Evolutionary conservation across 2,113 vertebrate species (phyloP), one percentile per base, ranked within the genome.

Genomic region (Clarias batrachus): DNA sequence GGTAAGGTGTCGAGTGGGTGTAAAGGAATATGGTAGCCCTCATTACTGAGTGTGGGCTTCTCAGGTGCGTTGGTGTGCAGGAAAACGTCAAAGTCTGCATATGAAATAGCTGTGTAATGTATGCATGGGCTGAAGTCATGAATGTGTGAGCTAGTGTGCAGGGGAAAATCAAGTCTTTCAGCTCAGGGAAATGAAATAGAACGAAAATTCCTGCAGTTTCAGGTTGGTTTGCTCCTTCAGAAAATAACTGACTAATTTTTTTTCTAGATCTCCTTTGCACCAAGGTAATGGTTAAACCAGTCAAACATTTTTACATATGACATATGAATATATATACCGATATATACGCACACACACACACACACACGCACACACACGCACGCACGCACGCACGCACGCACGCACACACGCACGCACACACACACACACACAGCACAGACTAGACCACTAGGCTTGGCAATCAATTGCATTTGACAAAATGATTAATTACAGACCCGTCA

Each of bases 401-500:
- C 41, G 6, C 6, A 48, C 41, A 48, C 6, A 48, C 41, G 0
- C 27, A 7, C 27, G 33, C 27, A 17, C 27, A 33, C 66, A 16
- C 13, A n/a, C 25, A 41, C 17, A 4, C 1, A 73, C 70, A 73
- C 70, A 79, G 52, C 13, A 11, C 13, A 41, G 54, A 66, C 63
- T 59, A 56, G 54, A 66, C 63, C 33, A 23, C 62, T 70, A 70
- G 82, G 17, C 62, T 70, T 62, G 73, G 76, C 66, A 87, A 81
- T 88, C 83, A 81, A 82, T 81, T 81, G 85, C 83, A 85, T 86
- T 86, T 84, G 81, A 76, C 81, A 74, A 82, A 86, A 90, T 90
- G 86, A 90, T 89, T 90, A 89, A 90, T 90, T 87, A 89, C 87
- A 80, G 83, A 71, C 33, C 80, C 60, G 59, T 86, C 59, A 80